Evolutionary conservation across 2,797 vertebrate species (phyloP).

Genomic region (Peromyscus nudipes): DNA sequence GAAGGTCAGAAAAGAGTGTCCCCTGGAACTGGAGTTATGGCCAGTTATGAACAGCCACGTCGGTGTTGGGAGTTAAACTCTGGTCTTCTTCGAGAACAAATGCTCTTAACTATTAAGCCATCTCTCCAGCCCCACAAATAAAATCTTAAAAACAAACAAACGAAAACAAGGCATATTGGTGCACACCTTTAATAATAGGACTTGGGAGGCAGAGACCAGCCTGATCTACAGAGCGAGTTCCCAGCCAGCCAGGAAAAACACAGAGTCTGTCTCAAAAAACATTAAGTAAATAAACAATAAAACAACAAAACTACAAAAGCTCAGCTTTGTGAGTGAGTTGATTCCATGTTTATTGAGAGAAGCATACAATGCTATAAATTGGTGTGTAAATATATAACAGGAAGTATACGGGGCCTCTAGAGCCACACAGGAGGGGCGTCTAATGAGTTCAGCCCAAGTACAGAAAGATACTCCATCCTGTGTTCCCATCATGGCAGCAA

Average conservation of each 20-base stretch:
- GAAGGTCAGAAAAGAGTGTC: not conserved
- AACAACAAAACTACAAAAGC: not conserved
- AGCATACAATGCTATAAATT: too few relatives aligned
- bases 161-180: not conserved
- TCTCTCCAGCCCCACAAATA: not conserved
- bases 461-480: not conserved
- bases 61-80: not conserved
- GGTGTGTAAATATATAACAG: not conserved
- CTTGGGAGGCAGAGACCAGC: not conserved
- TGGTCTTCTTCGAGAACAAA: not conserved
- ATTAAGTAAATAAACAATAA: not conserved
- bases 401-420: not conserved
- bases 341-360: not conserved
- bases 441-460: not conserved
- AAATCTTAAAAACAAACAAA: not conserved
- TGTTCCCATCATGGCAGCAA: not conserved
- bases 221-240: not conserved
- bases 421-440: not conserved
- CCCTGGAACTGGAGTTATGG: not conserved
- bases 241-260: not conserved
- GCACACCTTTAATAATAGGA: not conserved
- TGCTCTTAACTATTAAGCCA: not conserved
- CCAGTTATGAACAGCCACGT: not conserved
- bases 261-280: not conserved
- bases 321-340: not conserved